Percentiles rank a stretch among this genome's conserved stretches.
phyloP scores from a whole-genome alignment of 2,797 vertebrate genomes.

The Chaenodraco wilsoni region DNA sequence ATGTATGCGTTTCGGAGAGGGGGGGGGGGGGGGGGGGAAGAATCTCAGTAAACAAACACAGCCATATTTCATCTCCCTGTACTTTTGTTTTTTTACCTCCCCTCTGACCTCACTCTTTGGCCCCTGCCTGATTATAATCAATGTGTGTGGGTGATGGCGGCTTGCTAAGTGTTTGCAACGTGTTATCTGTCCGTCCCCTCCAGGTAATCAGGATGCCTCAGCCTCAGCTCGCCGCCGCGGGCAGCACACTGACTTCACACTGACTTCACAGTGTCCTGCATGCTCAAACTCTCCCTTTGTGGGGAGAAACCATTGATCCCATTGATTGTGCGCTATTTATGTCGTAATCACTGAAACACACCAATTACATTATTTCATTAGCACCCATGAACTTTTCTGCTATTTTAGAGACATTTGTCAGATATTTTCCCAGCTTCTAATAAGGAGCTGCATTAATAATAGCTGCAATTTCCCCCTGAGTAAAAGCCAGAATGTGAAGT shows the following conservation, averaged over 20 bases:
- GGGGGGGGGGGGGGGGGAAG: not conserved
- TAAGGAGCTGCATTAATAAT: not conserved
- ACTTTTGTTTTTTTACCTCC: not conserved
- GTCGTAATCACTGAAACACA: not conserved
- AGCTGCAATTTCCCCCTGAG: conserved; percentile 14
- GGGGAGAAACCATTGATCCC: conserved; percentile 22
- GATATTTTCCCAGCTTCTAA: not conserved
- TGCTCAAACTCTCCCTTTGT: not conserved
- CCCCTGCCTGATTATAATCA: conserved; percentile 57
- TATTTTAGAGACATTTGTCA: conserved; percentile 10
- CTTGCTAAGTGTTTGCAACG: conserved; percentile 9
- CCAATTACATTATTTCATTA: not conserved
- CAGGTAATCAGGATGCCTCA: conserved; percentile 37
- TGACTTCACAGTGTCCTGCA: not conserved
- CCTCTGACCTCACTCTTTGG: not conserved
- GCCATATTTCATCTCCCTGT: too few species aligned
- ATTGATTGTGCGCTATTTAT: not conserved
- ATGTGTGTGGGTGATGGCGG: conserved; percentile 20
- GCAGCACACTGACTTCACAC: not conserved
- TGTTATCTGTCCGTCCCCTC: conserved; percentile 12
- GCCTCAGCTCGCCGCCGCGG: not conserved
- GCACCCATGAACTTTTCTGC: not conserved
- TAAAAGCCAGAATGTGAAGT: conserved; percentile 5
- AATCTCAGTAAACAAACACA: not conserved
- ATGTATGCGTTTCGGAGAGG: not conserved